These are phyloP conservation scores for Pachycephala philippinensis DNA, from an alignment of 2,113 vertebrate genomes.

Conservation along the genomic window DNA sequence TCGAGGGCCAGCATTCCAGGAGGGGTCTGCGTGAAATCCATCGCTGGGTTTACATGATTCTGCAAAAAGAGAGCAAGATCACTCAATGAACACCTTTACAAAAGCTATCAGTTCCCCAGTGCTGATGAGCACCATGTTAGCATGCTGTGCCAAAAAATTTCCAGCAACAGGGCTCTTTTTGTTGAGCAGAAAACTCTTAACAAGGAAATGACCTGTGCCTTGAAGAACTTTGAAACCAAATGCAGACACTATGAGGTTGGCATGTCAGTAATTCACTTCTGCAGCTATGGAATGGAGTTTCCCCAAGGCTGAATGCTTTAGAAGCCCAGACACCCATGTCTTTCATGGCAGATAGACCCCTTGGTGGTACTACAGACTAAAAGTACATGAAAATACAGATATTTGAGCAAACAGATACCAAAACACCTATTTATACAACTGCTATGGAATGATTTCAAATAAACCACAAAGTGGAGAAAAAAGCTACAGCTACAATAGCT, in stretches of 20 bases:
- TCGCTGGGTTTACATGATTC: conserved; percentile 98
- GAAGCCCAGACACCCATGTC: not conserved
- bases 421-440: not conserved
- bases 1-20: conserved; percentile 97
- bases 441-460: not conserved
- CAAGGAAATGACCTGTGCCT: not conserved
- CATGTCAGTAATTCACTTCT: not conserved
- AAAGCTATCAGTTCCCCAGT: not conserved
- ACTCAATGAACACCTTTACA: not conserved
- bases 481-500: not conserved
- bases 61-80: conserved; percentile 48
- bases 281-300: not conserved
- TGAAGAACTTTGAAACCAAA: not conserved
- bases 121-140: rapidly evolving
- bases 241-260: not conserved
- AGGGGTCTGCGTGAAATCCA: conserved; percentile 98
- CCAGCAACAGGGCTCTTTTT: not conserved
- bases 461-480: not conserved
- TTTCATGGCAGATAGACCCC: not conserved
- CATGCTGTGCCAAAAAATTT: not conserved
- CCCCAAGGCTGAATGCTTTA: not conserved
- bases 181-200: not conserved
- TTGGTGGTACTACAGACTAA: not conserved
- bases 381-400: not conserved
- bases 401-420: not conserved